Base-by-base conservation (phyloP, 2,888 invertebrate genomes). In the Chymomyza fuscimana region DNA sequence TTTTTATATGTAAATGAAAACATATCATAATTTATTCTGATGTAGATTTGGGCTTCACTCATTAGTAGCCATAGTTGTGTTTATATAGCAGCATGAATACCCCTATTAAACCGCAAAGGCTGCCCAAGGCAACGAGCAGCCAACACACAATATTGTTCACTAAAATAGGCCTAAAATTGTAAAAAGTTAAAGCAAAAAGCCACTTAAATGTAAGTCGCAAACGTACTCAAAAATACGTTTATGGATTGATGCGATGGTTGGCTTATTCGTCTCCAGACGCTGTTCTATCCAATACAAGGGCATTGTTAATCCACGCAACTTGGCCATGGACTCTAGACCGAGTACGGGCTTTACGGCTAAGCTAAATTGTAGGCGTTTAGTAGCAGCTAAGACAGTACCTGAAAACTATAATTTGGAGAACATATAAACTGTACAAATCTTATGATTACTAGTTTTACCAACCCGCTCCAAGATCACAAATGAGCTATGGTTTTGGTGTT, bases 221-320 rank as follows among this genome's bases (percentile, higher is more conserved):
- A 74, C 82, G 52, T 70, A 89, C 89, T 72, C 62, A 68, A 85
- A 88, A 36, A 89, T 76, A 60, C 81, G 81, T 15, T 78, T 73
- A 32, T 82, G 74, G 19, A 89, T 64, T 52, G 79, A 16, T 40
- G 77, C 77, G 0, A 88, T 87, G 9, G 81, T 70, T 4, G 67
- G 62, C 25, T 78, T 77, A 50, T 80, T 73, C 68, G 89, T 69
- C 66, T 80, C 73, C 12, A 87, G 89, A 3, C 95, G 94, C 94
- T 96, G 96, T 86, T 96, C 96, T 0, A 96, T 92, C 96, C 96
- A 96, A 79, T 96, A 94, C 4, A 96, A 54, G 0, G 96, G 96
- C 54, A 94, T 91, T 0, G 95, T 90, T 0, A 94, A 93, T 0
- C 93, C 92, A 0, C 94, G 94, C 4, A 96, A 91, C 36, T 94